Conservation (phyloP, 2,888 invertebrate species). For the Dynastes grantii region DNA sequence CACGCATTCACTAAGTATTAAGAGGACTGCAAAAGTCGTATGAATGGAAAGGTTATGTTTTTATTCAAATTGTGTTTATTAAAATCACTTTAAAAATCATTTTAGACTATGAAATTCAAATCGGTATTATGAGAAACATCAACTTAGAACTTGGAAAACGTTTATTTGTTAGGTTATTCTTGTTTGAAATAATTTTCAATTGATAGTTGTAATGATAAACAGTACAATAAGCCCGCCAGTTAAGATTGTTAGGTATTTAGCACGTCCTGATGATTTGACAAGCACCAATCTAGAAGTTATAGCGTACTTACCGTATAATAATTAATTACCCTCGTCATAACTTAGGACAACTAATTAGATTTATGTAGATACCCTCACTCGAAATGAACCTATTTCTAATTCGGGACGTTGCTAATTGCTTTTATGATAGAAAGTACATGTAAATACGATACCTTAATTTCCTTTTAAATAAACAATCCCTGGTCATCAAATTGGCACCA, state of each 20-base stretch:
- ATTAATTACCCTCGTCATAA: constrained; percentile 8
- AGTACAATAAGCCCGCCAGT: neutral
- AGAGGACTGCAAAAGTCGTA: neutral
- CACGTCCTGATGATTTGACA: neutral
- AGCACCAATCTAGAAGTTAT: constrained; percentile 4
- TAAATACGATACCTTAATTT: too few species aligned
- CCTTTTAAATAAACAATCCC: too few species aligned
- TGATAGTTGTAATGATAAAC: neutral
- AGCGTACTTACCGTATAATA: neutral
- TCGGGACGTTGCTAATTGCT: too few species aligned
- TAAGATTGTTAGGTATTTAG: constrained; percentile 3
- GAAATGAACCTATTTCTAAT: too few species aligned
- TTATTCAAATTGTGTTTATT: neutral
- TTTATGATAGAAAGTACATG: too few species aligned
- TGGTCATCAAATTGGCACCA: too few species aligned
- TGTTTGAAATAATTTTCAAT: neutral
- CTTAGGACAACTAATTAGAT: constrained; percentile 2
- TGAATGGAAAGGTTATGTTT: neutral
- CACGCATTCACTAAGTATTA: constrained; percentile 4
- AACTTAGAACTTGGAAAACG: too few species aligned
- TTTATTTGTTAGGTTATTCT: neutral
- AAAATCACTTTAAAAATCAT: neutral
- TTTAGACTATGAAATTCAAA: too few species aligned
- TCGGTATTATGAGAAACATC: too few species aligned
- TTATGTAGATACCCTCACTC: neutral